Evolutionary conservation across 2,888 invertebrate species (phyloP).

Genomic region (Zygaena filipendulae): DNA sequence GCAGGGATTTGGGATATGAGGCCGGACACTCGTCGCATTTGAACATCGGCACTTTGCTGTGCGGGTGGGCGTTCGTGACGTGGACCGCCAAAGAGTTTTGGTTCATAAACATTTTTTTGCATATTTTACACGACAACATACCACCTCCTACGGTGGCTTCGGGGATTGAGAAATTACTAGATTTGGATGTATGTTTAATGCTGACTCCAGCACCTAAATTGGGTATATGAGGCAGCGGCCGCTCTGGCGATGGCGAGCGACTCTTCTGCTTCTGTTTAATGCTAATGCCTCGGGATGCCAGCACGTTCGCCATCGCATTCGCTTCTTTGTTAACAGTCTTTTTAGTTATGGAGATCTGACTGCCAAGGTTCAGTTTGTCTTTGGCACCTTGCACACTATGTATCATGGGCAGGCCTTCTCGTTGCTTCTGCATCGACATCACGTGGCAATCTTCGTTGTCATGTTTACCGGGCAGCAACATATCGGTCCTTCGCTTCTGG

Average conservation of each 20-base stretch:
- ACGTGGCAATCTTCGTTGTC: slow-evolving; percentile 82
- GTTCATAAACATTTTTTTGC: slow-evolving; percentile 57
- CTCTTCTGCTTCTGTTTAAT: slow-evolving; percentile 74
- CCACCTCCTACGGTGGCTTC: slow-evolving; percentile 51
- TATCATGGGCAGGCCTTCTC: slow-evolving; percentile 78
- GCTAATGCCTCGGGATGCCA: slow-evolving; percentile 82
- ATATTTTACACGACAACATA: slow-evolving; percentile 49
- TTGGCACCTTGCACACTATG: slow-evolving; percentile 77
- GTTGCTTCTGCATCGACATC: slow-evolving; percentile 78
- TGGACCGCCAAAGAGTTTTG: slow-evolving; percentile 42
- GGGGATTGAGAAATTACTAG: slow-evolving; percentile 51
- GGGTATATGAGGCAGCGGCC: slow-evolving; percentile 53
- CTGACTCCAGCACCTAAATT: slow-evolving; percentile 59
- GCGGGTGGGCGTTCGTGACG: slow-evolving; percentile 48
- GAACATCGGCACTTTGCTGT: slow-evolving; percentile 47
- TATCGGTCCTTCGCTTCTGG: slow-evolving; percentile 68
- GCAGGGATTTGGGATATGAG: slow-evolving; percentile 76
- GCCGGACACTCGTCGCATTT: slow-evolving; percentile 79
- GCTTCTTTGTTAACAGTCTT: slow-evolving; percentile 74
- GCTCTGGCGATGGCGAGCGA: slow-evolving; percentile 50
- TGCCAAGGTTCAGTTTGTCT: slow-evolving; percentile 74
- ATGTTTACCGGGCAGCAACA: slow-evolving; percentile 75
- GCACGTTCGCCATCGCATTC: slow-evolving; percentile 79
- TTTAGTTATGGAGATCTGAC: slow-evolving; percentile 77
- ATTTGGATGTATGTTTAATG: slow-evolving; percentile 62